Base-by-base conservation (phyloP, 2,797 vertebrate genomes). In the Anomalospiza imberbis region DNA sequence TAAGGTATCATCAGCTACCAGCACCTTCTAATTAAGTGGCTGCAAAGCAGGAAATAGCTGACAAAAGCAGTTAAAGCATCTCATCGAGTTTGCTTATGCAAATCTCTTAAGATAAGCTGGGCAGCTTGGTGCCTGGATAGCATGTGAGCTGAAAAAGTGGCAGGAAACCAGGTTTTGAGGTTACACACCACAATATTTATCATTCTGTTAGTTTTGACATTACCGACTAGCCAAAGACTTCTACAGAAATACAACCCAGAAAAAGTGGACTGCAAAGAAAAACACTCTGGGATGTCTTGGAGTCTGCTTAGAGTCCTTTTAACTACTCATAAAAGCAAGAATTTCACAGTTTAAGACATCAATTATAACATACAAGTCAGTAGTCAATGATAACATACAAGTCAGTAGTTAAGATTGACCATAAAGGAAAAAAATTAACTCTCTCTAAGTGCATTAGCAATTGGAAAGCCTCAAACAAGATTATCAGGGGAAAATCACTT, bases 21-120 rank as follows among this genome's bases (percentile, higher is more conserved):
- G 28, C 50, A 93, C 70, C 82, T 88, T 88, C 45, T 91, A 92
- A 94, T 94, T 93, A 90, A 95, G 85, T 36, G 24, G 13, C 32
- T 92, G 66, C 6, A 1, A 40, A 63, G 55, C 42, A 88, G 84
- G 61, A 93, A 93, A 74, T 50, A 71, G 47, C 62, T 92, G 80
- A 68, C 79, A 91, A 55, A 74, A 82, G 42, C 68, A 85, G 80
- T 62, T 92, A 51, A 77, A 85, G 47, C 10, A 65, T 22, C 61
- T 73, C 76, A 84, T 83, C 7, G 21, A 48, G 51, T 68, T 82
- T 72, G 45, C 67, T 80, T 68, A 80, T 36, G 58, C 70, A 91
- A 67, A 70, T 73, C 38, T 78, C 47, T 84, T 79, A 31, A 88
- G 67, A 87, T 10, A 24, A 86, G 66, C 77, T 84, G 65, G 9